phyloP scores from a whole-genome alignment of 1,140 invertebrate genomes.

The Drosophila kohkoa region DNA sequence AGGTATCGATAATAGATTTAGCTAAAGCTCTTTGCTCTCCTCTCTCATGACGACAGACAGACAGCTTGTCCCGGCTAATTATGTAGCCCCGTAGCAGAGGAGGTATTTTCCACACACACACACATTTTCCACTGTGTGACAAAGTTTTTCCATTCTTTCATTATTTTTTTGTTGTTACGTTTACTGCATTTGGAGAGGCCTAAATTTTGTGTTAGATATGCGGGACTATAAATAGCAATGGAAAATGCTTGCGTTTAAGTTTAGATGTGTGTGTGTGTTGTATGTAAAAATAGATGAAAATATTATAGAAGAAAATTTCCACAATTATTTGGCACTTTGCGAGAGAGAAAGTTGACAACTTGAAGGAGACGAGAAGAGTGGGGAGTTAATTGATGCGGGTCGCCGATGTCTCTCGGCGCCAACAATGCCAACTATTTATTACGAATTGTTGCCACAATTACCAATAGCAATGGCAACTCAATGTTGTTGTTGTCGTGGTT shows the following conservation, averaged over 20 bases:
- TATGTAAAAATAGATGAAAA: constrained; percentile 67
- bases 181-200: constrained; percentile 24
- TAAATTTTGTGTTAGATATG: constrained; percentile 22
- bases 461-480: background rate
- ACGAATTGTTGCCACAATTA: constrained; percentile 42
- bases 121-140: constrained; percentile 1
- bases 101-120: constrained; percentile 27
- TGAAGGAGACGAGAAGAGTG: background rate
- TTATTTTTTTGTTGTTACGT: constrained; percentile 41
- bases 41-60: constrained; percentile 2
- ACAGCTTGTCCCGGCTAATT: constrained; percentile 16
- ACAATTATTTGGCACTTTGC: constrained; percentile 39
- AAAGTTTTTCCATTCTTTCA: constrained; percentile 20
- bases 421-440: constrained; percentile 9
- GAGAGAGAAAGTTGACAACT: constrained; percentile 48
- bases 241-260: background rate
- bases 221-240: constrained; percentile 22
- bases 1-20: constrained; percentile 12
- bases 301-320: constrained; percentile 54
- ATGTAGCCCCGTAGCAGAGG: background rate
- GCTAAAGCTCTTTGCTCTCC: background rate
- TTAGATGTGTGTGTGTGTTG: constrained; percentile 23
- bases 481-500: background rate
- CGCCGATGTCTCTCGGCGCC: background rate
- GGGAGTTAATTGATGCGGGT: constrained; percentile 76